Conservation (phyloP, 1,140 invertebrate species). For the Temnothorax nylanderi region DNA sequence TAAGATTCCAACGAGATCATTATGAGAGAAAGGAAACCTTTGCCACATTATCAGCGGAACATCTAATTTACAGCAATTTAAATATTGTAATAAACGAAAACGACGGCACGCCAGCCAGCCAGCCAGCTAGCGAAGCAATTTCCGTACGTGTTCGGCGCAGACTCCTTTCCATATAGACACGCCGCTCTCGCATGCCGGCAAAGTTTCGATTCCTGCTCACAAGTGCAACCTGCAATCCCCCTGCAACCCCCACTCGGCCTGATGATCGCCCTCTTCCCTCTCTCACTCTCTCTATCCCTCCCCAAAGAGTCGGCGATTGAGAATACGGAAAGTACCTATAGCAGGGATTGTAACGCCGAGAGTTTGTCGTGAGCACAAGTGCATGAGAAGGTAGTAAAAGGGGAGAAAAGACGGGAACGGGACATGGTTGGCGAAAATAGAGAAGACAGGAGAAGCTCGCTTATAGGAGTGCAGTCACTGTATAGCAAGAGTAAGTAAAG, state of each 20-base stretch:
- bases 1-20: constrained; percentile 42
- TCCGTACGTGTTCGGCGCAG: constrained; percentile 43
- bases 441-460: background rate
- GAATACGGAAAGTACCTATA: constrained; percentile 31
- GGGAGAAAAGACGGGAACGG: background rate
- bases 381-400: background rate
- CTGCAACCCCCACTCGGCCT: background rate
- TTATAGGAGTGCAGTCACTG: background rate
- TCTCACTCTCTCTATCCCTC: background rate
- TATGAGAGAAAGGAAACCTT: constrained; percentile 35
- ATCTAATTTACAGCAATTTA: constrained; percentile 57
- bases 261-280: background rate
- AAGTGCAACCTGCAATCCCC: constrained; percentile 10
- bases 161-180: constrained; percentile 57
- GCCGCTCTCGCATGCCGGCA: constrained; percentile 10
- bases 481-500: background rate
- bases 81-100: constrained; percentile 58
- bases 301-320: background rate
- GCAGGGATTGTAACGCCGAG: constrained; percentile 28
- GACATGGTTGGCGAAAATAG: background rate
- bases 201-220: constrained; percentile 52
- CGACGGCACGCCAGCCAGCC: background rate
- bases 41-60: constrained; percentile 25
- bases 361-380: background rate
- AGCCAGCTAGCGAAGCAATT: constrained; percentile 48